These are phyloP conservation scores for Daubentonia madagascariensis DNA, from an alignment of 2,113 vertebrate species.

Conservation along the genomic window DNA sequence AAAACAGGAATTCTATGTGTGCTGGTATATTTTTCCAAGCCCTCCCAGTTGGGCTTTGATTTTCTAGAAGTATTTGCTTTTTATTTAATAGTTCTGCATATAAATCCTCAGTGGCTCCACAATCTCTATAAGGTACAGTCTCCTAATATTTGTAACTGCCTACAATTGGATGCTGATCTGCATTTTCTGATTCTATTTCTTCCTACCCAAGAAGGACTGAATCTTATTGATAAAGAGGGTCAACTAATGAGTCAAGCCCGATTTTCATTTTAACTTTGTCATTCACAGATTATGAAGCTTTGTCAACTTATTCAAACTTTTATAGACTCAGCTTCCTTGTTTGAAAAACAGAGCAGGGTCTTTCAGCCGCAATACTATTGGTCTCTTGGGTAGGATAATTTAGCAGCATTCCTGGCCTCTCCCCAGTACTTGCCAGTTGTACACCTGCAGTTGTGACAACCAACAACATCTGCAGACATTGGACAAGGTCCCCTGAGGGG, in stretches of 20 bases:
- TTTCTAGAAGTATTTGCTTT: background rate
- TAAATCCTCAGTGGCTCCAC: background rate
- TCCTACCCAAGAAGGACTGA: background rate
- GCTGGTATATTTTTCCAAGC: background rate
- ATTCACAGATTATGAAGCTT: background rate
- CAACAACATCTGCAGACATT: background rate
- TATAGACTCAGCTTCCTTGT: background rate
- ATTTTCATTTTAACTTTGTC: background rate
- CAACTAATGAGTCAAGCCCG: background rate
- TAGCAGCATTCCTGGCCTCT: background rate
- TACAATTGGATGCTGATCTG: background rate
- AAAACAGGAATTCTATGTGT: background rate
- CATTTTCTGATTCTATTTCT: background rate
- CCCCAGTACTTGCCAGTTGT: background rate
- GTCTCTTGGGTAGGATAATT: background rate
- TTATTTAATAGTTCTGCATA: background rate
- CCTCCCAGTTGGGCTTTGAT: background rate
- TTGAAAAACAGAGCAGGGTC: background rate
- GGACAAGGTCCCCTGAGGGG: background rate
- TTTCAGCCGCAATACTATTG: background rate
- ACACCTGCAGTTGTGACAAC: background rate
- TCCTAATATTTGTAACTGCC: background rate
- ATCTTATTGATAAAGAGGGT: background rate
- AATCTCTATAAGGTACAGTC: background rate
- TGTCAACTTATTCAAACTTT: background rate